A percentile compares a stretch with the other conserved stretches of the same genome.
Evolutionary conservation across 1,140 invertebrate species (phyloP).

Genomic region (Eubasilissa regina): DNA sequence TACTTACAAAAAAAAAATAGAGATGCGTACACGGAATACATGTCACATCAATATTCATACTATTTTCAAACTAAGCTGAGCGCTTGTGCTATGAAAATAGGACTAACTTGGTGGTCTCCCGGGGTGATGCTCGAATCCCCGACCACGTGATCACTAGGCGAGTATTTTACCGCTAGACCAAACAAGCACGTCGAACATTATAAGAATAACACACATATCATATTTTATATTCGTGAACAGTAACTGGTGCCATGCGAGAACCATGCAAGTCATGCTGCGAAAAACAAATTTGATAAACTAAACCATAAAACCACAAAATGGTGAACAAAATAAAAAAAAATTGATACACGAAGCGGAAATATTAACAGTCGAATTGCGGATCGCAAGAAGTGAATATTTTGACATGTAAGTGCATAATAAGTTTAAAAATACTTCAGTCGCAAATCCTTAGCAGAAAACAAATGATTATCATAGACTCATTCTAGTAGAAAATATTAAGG

Average conservation of each 20-base stretch:
- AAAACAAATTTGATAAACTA: conserved; percentile 18
- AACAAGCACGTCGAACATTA: too few relatives aligned
- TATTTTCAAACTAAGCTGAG: too few relatives aligned
- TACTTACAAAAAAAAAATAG: too few relatives aligned
- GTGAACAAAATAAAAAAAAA: not conserved
- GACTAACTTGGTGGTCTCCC: too few relatives aligned
- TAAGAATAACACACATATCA: too few relatives aligned
- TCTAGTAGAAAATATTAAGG: conserved; percentile 8
- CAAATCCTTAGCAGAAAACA: conserved; percentile 56
- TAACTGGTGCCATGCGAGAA: not conserved
- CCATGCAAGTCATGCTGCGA: conserved; percentile 40
- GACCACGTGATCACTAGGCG: too few relatives aligned
- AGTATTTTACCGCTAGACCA: too few relatives aligned
- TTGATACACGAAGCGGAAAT: conserved; percentile 40
- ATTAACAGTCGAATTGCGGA: conserved; percentile 40
- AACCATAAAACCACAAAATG: conserved; percentile 14
- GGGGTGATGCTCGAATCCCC: too few relatives aligned
- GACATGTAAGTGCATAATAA: conserved; percentile 52
- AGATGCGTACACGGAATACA: too few relatives aligned
- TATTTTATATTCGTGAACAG: too few relatives aligned
- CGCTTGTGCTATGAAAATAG: too few relatives aligned
- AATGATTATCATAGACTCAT: conserved; percentile 57
- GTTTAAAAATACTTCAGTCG: conserved; percentile 57
- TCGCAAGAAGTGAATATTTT: conserved; percentile 52
- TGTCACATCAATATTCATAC: too few relatives aligned